A percentile compares a stretch with the other conserved stretches of the same genome.
These are phyloP conservation scores for Microcebus tavaratra DNA, from an alignment of 2,113 vertebrate species.

Conservation along the genomic window DNA sequence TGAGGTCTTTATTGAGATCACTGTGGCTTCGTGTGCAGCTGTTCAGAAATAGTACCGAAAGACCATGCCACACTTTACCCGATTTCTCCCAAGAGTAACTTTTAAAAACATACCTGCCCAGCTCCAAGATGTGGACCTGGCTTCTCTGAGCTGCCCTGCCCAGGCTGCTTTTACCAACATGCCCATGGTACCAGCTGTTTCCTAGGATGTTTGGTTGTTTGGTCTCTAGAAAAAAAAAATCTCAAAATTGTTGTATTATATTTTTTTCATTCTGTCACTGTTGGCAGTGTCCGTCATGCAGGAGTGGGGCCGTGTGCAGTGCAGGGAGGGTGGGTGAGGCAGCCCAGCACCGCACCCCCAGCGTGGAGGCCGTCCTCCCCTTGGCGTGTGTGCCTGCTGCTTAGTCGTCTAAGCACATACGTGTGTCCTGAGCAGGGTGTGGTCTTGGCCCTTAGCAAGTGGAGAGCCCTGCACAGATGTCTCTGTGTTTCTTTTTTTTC, in stretches of 20 bases:
- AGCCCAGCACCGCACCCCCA: not conserved
- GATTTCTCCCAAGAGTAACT: not conserved
- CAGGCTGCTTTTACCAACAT: accelerated
- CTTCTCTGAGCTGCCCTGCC: not conserved
- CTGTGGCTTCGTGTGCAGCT: not conserved
- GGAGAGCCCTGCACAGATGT: accelerated
- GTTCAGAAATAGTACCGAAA: not conserved
- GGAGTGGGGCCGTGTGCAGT: not conserved
- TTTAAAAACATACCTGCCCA: no score
- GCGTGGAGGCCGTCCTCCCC: accelerated
- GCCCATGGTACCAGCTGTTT: accelerated
- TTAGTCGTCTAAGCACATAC: accelerated
- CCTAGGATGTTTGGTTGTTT: not conserved
- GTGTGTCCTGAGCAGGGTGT: not conserved
- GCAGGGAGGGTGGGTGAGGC: no score
- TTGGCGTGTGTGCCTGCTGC: accelerated
- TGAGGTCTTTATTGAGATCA: accelerated
- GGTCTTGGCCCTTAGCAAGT: accelerated
- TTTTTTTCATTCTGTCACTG: not conserved
- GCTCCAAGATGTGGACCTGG: accelerated
- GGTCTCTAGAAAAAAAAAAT: not conserved
- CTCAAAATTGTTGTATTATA: accelerated
- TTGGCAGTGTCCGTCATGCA: accelerated
- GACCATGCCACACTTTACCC: not conserved
- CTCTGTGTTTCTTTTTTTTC: not conserved